Evolutionary conservation across 2,797 vertebrate species (phyloP), one percentile per base, ranked within the genome.

Genomic region (Eulemur coronatus): DNA sequence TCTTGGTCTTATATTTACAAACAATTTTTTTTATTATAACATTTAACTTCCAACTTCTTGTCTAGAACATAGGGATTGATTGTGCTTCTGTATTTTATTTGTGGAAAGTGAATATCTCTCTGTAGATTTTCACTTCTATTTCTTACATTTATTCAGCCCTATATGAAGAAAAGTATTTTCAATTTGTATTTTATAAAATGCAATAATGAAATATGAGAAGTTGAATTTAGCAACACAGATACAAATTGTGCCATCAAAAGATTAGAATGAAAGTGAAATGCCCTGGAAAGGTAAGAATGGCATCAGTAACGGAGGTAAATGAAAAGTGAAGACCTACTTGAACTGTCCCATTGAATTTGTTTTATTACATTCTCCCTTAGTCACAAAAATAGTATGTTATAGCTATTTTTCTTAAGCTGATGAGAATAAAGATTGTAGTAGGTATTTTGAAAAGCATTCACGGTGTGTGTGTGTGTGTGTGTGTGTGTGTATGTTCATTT

Each of bases 91-190:
- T 46, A 52, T 81, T 93, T 86, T 59, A 57, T 79, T 92, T 84
- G 18, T 91, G 86, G 72, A 96, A 94, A 67, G 0, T 0, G 0
- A 43, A 0, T 2, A 0, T 88, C 93, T 72, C 22, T 72, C 15
- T 86, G 24, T 63, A 43, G 18, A 41, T 95, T 87, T 78, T 55
- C 12, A 48, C 15, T 93, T 94, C 48, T 17, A 8, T 91, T 69
- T 88, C 28, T 87, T 24, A 79, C 8, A 11, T 41, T 91, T 35
- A 7, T 52, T 86, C 5, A 9, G 7, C 12, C 7, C 1, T 2
- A 0, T 17, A 84, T 57, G 65, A 78, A 94, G 26, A 59, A 94
- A 96, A 95, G 26, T 3, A 26, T 41, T 96, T 35, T 52, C 5
- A 73, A 15, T 73, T 67, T 78, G 63, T 67, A 8, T 63, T 94